Base-by-base conservation (phyloP, 1,140 invertebrate genomes). In the Popillia japonica region DNA sequence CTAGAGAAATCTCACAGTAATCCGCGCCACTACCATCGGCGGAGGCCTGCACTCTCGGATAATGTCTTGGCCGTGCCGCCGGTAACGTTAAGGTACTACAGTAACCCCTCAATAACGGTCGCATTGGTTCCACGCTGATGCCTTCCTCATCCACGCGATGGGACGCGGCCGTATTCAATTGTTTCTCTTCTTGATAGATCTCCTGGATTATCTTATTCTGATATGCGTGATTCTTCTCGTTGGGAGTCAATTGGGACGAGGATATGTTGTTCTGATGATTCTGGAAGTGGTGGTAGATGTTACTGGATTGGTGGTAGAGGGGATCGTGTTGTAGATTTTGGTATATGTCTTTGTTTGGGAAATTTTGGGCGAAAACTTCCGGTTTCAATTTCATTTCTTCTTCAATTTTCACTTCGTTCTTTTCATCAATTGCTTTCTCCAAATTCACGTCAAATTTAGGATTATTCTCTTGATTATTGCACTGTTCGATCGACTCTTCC, bases 41-140 rank as follows among this genome's bases (percentile, higher is more conserved):
- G 2, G 4, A 1, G 3, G 87, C 87, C 79, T 89, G 88, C 41
- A 87, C 88, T 73, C 81, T 81, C 55, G 82, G 81, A 72, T 83
- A 85, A 83, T 90, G 86, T 41, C 87, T 79, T 20, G 82, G 82
- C 23, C 85, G 72, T 81, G 82, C 23, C 85, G 83, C 75, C 86
- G 93, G 93, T 77, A 94, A 81, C 3, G 93, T 94, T 76, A 94
- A 89, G 79, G 93, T 90, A 78, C 92, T 92, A 79, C 93, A 94
- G 83, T 96, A 96, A 22, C 93, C 95, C 77, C 94, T 87, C 14
- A 96, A 88, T 55, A 98, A 88, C 0, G 96, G 96, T 80, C 95
- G 92, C 96, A 98, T 98, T 0, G 96, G 96, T 85, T 96, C 92
- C n/a, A 97, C 93, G 82, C 93, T 93, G 86, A 95, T 68, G 27